Evolutionary conservation across 1,140 invertebrate genomes (phyloP).

Genomic region (Aphelenchoides fujianensis): DNA sequence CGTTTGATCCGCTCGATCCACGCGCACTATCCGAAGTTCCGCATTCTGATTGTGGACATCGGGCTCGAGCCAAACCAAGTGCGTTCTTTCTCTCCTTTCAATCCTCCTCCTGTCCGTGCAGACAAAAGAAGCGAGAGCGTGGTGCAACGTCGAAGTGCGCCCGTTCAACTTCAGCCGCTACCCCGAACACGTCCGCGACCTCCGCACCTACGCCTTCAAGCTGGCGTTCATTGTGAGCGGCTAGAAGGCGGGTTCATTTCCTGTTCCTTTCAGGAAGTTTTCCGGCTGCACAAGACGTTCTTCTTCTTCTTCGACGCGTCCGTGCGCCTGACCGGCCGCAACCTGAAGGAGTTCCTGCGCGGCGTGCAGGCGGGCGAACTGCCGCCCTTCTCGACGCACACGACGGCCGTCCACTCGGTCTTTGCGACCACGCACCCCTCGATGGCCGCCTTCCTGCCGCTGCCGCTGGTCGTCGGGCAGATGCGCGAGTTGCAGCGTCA

Average conservation of each 20-base stretch:
- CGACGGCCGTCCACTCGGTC: conserved; percentile 3
- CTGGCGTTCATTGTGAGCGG: conserved; percentile 9
- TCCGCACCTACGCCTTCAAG: conserved; percentile 15
- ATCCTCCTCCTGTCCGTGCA: background rate
- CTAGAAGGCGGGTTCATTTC: background rate
- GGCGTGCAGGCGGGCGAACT: background rate
- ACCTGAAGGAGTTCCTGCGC: background rate
- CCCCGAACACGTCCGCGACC: conserved; percentile 1
- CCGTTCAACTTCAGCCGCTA: conserved; percentile 3
- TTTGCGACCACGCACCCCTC: conserved; percentile 9
- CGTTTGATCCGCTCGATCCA: background rate
- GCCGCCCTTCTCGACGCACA: conserved; percentile 13
- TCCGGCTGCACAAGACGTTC: conserved; percentile 8
- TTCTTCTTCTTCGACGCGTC: conserved; percentile 12
- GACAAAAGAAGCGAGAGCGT: conserved; percentile 20
- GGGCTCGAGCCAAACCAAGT: background rate
- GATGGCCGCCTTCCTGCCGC: background rate
- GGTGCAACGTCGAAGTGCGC: conserved; percentile 8
- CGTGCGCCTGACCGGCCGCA: conserved; percentile 4
- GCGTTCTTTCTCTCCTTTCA: background rate
- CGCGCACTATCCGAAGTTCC: background rate
- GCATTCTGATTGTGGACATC: conserved; percentile 3
- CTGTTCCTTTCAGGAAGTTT: conserved; percentile 18
- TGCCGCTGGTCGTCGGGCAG: background rate
- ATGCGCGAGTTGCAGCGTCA: background rate